Evolutionary conservation across 2,797 vertebrate species (phyloP).

Genomic region (Podarcis lilfordi): DNA sequence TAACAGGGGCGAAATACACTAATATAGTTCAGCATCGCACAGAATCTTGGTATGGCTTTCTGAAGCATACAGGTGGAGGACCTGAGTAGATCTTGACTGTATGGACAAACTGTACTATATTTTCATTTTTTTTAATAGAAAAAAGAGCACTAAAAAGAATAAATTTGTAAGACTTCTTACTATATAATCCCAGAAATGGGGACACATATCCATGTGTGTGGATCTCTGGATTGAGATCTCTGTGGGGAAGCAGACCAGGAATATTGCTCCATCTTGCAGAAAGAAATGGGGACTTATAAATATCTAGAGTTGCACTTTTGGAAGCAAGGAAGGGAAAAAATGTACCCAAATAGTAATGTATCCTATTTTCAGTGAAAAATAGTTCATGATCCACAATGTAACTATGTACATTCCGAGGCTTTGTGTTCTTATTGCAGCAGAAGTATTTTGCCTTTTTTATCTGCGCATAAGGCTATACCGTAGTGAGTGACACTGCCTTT

Average conservation of each 20-base stretch:
- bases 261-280: neutral
- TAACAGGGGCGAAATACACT: too few relatives aligned
- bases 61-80: too few relatives aligned
- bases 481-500: neutral
- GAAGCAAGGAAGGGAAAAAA: neutral
- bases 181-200: too few relatives aligned
- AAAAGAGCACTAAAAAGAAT: constrained; percentile 36
- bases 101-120: too few relatives aligned
- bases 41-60: too few relatives aligned
- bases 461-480: neutral
- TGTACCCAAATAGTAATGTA: neutral
- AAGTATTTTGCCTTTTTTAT: neutral
- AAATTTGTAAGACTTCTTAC: too few relatives aligned
- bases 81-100: too few relatives aligned
- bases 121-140: constrained; percentile 44
- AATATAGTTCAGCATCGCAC: too few relatives aligned
- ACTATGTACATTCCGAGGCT: neutral
- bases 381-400: neutral
- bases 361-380: neutral
- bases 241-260: neutral
- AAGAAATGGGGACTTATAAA: neutral
- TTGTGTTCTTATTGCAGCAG: too few relatives aligned
- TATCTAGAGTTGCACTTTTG: neutral
- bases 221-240: neutral
- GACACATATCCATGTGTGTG: neutral